Conservation (phyloP, 2,113 vertebrate genomes). For the Trematomus loennbergii region DNA sequence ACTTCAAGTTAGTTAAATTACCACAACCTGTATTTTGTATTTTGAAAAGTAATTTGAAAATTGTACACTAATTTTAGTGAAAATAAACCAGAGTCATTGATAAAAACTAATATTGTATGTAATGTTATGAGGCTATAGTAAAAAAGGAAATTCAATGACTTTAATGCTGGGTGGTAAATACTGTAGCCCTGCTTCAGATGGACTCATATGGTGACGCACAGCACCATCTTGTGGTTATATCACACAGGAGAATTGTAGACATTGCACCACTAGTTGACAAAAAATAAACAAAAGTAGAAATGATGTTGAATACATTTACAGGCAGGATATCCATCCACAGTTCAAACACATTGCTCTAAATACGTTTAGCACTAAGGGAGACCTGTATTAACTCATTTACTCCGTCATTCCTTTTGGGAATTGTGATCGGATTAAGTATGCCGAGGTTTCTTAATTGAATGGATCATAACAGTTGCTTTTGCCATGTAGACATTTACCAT, state of each 20-base stretch:
- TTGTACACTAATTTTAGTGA: not conserved
- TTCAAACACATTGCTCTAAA: not conserved
- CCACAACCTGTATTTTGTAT: not conserved
- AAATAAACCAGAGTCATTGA: not conserved
- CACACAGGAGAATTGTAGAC: not conserved
- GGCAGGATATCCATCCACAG: not conserved
- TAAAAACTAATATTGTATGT: not conserved
- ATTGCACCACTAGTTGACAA: not conserved
- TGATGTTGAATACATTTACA: not conserved
- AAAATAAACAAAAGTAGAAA: not conserved
- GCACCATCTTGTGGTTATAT: slow-evolving; percentile 78
- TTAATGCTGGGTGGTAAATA: not conserved
- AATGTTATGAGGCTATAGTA: not conserved
- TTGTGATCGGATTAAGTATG: slow-evolving; percentile 20
- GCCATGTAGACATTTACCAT: not conserved
- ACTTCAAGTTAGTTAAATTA: not conserved
- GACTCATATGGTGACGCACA: slow-evolving; percentile 39
- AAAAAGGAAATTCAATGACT: slow-evolving; percentile 12
- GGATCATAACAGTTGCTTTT: not conserved
- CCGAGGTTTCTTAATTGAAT: slow-evolving; percentile 7
- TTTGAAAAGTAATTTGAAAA: not conserved
- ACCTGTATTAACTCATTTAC: not conserved
- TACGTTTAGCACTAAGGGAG: not conserved
- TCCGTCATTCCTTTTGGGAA: not conserved
- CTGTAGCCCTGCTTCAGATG: not conserved